Base-by-base conservation (phyloP, 2,797 vertebrate genomes). In the Notolabrus celidotus region DNA sequence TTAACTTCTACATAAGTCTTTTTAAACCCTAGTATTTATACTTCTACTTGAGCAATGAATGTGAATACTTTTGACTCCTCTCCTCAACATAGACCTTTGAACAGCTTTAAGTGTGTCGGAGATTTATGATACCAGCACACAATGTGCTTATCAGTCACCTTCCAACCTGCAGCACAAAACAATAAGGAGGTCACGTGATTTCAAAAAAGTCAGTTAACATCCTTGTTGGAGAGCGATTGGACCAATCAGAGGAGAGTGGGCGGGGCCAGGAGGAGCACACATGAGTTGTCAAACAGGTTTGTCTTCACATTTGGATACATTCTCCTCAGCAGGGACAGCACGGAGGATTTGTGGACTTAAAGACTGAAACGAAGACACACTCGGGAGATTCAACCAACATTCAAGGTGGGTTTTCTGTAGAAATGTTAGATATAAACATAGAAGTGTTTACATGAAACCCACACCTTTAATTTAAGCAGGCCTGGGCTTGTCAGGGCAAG, bases 221-320 rank as follows among this genome's bases (percentile, higher is more conserved):
- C 76, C 82, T 82, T 77, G 63, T 60, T 27, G 51, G 45, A 57
- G 20, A 53, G 29, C 1, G 45, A 66, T 20, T 23, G 78, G 81
- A 16, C 88, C 84, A 87, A 83, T 81, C 71, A 12, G 67, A 6
- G 42, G 69, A 49, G 36, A 64, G 49, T n/a, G 57, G 89, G 86
- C 49, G 76, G 89, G 46, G 33, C 56, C 41, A 74, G 50, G 54
- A 62, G 53, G 19, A 39, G 82, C 80, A 74, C 85, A 67, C 79
- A 57, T 53, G 82, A 89, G 83, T 88, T 83, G 90, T 92, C 84
- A 83, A 74, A 92, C 92, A 91, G 92, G 92, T 93, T 93, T 69
- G 72, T 81, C 86, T 77, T 75, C 74, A 23, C 50, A 17, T 14
- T 68, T 52, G 54, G 14, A 10, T 74, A 55, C 45, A 47, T 29